phyloP scores from a whole-genome alignment of 2,888 invertebrate genomes.

The Oscheius sp. region DNA sequence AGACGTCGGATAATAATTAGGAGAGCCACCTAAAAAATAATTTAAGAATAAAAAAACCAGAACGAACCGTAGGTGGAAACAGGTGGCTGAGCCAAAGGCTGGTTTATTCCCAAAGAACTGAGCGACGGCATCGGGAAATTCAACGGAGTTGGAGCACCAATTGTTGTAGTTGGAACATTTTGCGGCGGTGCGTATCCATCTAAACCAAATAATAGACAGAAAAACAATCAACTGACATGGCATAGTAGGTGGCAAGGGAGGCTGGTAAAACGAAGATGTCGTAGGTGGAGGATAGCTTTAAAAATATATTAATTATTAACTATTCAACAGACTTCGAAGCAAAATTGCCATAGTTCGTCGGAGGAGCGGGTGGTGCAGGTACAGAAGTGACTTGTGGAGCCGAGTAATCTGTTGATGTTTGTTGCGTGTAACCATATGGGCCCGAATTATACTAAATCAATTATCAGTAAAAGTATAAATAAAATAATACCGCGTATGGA shows the following conservation, averaged over 20 bases:
- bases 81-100: constrained; percentile 61
- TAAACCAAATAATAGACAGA: neutral
- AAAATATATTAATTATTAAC: neutral
- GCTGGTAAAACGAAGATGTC: constrained; percentile 22
- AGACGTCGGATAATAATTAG: constrained; percentile 14
- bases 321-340: neutral
- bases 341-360: constrained; percentile 6
- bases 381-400: neutral
- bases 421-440: constrained; percentile 15
- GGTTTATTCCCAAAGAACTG: constrained; percentile 69
- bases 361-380: neutral
- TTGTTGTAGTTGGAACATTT: constrained; percentile 33
- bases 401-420: neutral
- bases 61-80: neutral
- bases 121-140: constrained; percentile 72
- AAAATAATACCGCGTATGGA: neutral
- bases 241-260: constrained; percentile 32
- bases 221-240: constrained; percentile 20
- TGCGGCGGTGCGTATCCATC: constrained; percentile 6
- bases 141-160: constrained; percentile 56
- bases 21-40: neutral
- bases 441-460: constrained; percentile 12
- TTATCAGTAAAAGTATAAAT: neutral
- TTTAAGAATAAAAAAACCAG: neutral
- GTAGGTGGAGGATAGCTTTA: constrained; percentile 13